These are phyloP conservation scores for Oscheius sp. DNA, from an alignment of 2,888 invertebrate species.

Conservation along the genomic window DNA sequence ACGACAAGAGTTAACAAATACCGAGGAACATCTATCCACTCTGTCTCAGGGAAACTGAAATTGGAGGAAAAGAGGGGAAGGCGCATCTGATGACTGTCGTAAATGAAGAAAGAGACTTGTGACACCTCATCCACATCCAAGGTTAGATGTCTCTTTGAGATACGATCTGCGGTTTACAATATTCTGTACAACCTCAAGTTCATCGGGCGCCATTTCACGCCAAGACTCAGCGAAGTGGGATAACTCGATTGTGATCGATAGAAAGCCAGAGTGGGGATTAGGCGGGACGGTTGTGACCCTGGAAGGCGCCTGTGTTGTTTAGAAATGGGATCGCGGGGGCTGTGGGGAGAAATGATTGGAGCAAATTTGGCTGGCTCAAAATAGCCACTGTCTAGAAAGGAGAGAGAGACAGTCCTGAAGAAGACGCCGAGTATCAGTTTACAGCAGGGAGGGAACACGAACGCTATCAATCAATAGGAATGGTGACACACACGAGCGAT, in stretches of 20 bases:
- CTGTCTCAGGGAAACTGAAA: too few species aligned
- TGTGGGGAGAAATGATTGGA: slow-evolving; percentile 9
- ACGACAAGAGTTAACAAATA: too few species aligned
- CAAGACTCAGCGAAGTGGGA: neutral
- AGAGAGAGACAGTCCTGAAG: slow-evolving; percentile 17
- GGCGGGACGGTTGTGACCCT: neutral
- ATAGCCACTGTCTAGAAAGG: neutral
- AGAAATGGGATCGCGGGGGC: slow-evolving; percentile 15
- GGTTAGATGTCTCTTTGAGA: slow-evolving; percentile 10
- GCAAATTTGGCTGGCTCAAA: neutral
- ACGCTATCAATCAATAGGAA: slow-evolving; percentile 39
- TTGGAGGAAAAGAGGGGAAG: too few species aligned
- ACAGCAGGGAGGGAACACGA: slow-evolving; percentile 27
- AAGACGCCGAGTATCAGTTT: slow-evolving; percentile 18
- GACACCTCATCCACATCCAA: too few species aligned
- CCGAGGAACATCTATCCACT: too few species aligned
- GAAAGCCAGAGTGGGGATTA: slow-evolving; percentile 5
- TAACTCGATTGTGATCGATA: neutral
- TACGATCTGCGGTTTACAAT: slow-evolving; percentile 7
- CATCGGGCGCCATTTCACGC: neutral
- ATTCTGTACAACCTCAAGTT: neutral
- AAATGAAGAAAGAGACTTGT: too few species aligned
- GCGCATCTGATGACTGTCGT: too few species aligned
- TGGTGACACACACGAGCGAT: slow-evolving; percentile 34
- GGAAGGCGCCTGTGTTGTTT: slow-evolving; percentile 18